Base-by-base conservation (phyloP, 2,797 vertebrate species). In the Bovichtus diacanthus region DNA sequence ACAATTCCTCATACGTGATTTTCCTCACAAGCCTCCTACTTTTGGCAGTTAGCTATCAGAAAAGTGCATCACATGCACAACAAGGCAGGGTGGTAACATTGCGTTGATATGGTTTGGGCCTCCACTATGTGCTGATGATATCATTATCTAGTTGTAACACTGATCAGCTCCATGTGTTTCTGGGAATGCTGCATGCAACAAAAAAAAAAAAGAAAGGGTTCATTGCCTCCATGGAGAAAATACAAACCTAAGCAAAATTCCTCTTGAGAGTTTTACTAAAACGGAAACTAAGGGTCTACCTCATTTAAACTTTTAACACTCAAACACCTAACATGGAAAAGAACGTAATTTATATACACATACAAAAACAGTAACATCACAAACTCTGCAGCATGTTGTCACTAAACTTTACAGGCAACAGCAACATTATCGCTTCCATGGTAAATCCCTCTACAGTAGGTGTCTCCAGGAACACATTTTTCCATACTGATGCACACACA, bases 91-190 rank as follows among this genome's bases (percentile, higher is more conserved):
- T 85, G 82, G 76, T 78, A 88, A 80, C 44, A 16, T 16, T 81
- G 80, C 43, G n/a, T 39, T 76, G 74, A 84, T 80, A 78, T 62
- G 81, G 68, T 86, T 83, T 71, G 75, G 54, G 49, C 60, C 80
- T 60, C 51, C 69, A 81, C 60, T 71, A 85, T 82, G 68, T 80
- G 84, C 67, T 55, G 50, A 84, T 88, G 84, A 87, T 85, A 85
- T 86, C 81, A 84, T 87, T 87, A 89, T 86, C 68, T 82, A 55
- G 74, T 83, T 77, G 74, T 67, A 67, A 64, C 70, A 55, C 73
- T 85, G 78, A 92, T 92, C 82, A 79, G 65, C 84, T 90, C 87
- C 88, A 90, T 87, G 82, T 91, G 92, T 90, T 70, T 80, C 61
- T 58, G 70, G 78, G 78, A 85, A 78, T 38, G 63, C 62, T 78